A percentile compares a stretch with the other conserved stretches of the same genome.
Evolutionary conservation across 1,140 invertebrate genomes (phyloP).

Genomic region (Chlorops oryzae): DNA sequence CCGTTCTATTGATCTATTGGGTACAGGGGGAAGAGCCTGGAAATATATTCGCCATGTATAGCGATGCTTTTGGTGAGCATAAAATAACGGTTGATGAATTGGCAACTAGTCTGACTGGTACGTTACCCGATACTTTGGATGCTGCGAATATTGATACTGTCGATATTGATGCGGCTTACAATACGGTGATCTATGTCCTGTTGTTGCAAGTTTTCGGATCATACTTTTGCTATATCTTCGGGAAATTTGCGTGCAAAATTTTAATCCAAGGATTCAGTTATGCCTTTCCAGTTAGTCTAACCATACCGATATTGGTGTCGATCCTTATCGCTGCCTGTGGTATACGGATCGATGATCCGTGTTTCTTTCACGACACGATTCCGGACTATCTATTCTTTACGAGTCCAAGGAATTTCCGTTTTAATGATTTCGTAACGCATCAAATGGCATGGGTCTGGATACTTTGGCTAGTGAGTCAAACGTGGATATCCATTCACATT

Average conservation of each 20-base stretch:
- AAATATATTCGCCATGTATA: conserved; percentile 71
- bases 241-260: conserved; percentile 94
- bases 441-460: conserved; percentile 91
- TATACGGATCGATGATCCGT: conserved; percentile 75
- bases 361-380: conserved; percentile 77
- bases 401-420: conserved; percentile 72
- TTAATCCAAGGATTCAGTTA: conserved; percentile 95
- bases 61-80: conserved; percentile 68
- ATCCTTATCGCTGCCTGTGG: conserved; percentile 84
- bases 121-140: conserved; percentile 68
- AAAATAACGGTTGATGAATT: conserved; percentile 73
- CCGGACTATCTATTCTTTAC: conserved; percentile 88
- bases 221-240: conserved; percentile 86
- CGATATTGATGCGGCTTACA: conserved; percentile 61
- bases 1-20: conserved; percentile 65
- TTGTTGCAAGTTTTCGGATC: conserved; percentile 76
- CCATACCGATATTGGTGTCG: conserved; percentile 83
- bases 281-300: conserved; percentile 87
- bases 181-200: conserved; percentile 70
- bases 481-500: conserved; percentile 93
- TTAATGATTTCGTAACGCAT: conserved; percentile 77
- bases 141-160: conserved; percentile 64
- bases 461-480: conserved; percentile 88
- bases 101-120: conserved; percentile 48
- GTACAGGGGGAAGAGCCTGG: conserved; percentile 69